A percentile compares a stretch with the other conserved stretches of the same genome.
These are phyloP conservation scores for Phocoena sinus DNA, from an alignment of 2,113 vertebrate genomes.

Conservation along the genomic window DNA sequence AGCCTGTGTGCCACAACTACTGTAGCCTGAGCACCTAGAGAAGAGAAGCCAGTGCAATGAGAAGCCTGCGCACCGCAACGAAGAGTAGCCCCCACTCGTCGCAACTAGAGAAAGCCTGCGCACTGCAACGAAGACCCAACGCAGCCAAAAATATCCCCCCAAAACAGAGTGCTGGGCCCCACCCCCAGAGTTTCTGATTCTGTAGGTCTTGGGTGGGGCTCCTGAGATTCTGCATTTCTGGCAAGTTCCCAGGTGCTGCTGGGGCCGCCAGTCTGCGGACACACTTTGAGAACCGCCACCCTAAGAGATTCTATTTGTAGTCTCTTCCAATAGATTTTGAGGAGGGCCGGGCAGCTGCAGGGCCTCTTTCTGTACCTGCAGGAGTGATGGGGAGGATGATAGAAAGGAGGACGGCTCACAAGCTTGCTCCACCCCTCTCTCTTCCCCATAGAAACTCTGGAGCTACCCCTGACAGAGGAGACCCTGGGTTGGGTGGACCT, in stretches of 20 bases:
- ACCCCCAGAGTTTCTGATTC: background rate
- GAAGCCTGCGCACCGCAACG: too few relatives aligned
- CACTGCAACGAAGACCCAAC: too few relatives aligned
- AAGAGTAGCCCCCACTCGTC: too few relatives aligned
- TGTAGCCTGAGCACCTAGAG: too few relatives aligned
- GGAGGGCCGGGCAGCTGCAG: background rate
- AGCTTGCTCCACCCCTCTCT: slow-evolving; percentile 5
- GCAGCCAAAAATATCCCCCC: too few relatives aligned
- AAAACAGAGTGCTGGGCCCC: background rate
- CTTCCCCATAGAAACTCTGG: slow-evolving; percentile 23
- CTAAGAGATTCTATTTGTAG: background rate
- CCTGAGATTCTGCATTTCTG: background rate
- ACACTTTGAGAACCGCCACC: background rate
- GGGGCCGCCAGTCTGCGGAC: background rate
- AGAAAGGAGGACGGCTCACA: background rate
- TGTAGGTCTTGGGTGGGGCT: background rate
- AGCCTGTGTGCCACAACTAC: too few relatives aligned
- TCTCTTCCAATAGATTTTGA: slow-evolving; percentile 1
- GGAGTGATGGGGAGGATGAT: background rate
- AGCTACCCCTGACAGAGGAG: slow-evolving; percentile 35
- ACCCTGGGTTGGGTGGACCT: slow-evolving; percentile 38
- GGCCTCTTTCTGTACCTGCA: background rate
- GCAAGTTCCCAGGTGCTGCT: background rate
- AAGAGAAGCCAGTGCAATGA: too few relatives aligned
- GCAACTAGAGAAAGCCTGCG: too few relatives aligned